Conservation (phyloP, 2,888 invertebrate species). For the Ecliptopera silaceata region DNA sequence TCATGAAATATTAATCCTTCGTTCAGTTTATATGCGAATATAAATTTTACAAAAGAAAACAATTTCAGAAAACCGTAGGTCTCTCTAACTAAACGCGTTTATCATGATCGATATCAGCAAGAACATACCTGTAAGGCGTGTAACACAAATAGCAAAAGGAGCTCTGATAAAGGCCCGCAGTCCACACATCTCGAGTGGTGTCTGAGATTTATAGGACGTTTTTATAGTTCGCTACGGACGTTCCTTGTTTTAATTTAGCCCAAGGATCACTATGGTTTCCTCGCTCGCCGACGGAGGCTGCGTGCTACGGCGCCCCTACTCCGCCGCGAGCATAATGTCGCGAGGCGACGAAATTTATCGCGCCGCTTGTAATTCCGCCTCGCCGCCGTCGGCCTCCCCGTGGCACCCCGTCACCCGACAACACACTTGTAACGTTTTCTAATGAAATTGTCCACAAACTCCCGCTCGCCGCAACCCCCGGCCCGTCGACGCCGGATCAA, state of each 20-base stretch:
- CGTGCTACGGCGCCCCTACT: constrained; percentile 51
- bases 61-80: constrained; percentile 25
- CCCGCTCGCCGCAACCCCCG: constrained; percentile 72
- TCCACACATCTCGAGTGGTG: constrained; percentile 62
- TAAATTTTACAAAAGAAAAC: neutral
- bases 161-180: constrained; percentile 63
- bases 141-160: constrained; percentile 64
- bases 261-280: constrained; percentile 59
- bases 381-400: constrained; percentile 52
- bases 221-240: constrained; percentile 74
- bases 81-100: constrained; percentile 41
- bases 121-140: constrained; percentile 58
- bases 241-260: constrained; percentile 77
- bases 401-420: constrained; percentile 73
- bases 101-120: constrained; percentile 56
- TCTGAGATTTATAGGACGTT: constrained; percentile 73
- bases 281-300: constrained; percentile 41
- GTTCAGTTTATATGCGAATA: neutral
- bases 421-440: constrained; percentile 81
- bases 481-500: constrained; percentile 78
- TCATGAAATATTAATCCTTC: neutral
- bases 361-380: constrained; percentile 76
- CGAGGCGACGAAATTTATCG: constrained; percentile 80
- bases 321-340: constrained; percentile 72
- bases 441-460: constrained; percentile 83